Evolutionary conservation across 1,140 invertebrate genomes (phyloP), one percentile per base, ranked within the genome.

Genomic region (Lepidostoma basale): DNA sequence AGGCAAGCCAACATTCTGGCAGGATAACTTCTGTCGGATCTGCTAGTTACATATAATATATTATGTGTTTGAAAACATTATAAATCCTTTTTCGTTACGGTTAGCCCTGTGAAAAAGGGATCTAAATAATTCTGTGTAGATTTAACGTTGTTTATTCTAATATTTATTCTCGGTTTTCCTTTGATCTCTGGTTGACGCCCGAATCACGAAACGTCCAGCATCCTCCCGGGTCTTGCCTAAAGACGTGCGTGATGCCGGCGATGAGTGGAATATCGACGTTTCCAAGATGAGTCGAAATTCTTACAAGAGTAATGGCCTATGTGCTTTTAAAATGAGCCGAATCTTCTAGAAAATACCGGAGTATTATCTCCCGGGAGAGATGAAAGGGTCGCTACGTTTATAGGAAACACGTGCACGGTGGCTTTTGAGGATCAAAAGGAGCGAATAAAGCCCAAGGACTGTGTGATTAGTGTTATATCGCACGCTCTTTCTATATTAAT

Each of bases 391-490:
- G 18, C 28, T 16, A 8, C 28, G 14, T 56, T 18, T 4, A 20
- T 56, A 56, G 28, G 36, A 56, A 36, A 36, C 30, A 56, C 52
- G 52, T 56, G 52, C 36, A 56, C 28, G 9, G 49, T 30, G 12
- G 52, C 28, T 56, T 56, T 56, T 12, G 36, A 56, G 28, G 30
- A 39, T 56, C 28, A 56, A 56, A 56, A 56, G 52, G 22, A 56
- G 5, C 3, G 16, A 12, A 36, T n/a, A 14, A 10, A 3, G 30
- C 52, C n/a, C 9, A 18, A 56, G 30, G 30, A 56, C 28, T 49
- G 4, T 30, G 28, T 56, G 52, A 56, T 56, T 56, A 56, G 52
- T n/a, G 9, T 23, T 49, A n/a, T n/a, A n/a, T n/a, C n/a, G n/a
- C n/a, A n/a, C n/a, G n/a, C n/a, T n/a, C n/a, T n/a, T n/a, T n/a